Evolutionary conservation across 2,113 vertebrate species (phyloP).

Genomic region (Phylloscopus whistleri): DNA sequence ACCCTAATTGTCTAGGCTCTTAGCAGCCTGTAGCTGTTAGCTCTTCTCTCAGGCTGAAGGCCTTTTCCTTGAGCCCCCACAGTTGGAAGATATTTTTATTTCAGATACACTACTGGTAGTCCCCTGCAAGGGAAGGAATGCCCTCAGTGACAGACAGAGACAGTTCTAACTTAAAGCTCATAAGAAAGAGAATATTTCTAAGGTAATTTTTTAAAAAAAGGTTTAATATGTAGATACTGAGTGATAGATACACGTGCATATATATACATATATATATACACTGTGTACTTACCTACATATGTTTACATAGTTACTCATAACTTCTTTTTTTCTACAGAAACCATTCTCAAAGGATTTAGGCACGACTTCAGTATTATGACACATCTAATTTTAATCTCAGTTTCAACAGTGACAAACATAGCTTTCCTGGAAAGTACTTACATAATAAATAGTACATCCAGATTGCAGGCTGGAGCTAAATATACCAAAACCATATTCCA

Average conservation of each 20-base stretch:
- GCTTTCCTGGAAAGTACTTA: neutral
- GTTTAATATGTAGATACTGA: neutral
- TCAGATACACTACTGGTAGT: neutral
- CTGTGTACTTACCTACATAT: neutral
- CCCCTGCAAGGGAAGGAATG: neutral
- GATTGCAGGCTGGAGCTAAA: neutral
- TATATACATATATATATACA: neutral
- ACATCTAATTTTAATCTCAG: neutral
- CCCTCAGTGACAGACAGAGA: neutral
- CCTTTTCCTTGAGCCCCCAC: neutral
- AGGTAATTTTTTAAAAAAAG: rapidly evolving
- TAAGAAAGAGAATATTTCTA: neutral
- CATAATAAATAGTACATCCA: neutral
- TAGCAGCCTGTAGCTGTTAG: neutral
- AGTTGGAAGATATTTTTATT: neutral
- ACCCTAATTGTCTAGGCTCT: neutral
- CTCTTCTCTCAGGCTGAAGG: neutral
- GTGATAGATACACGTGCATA: too few species aligned
- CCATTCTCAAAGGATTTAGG: neutral
- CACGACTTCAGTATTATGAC: neutral
- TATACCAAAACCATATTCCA: neutral
- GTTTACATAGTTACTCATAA: neutral
- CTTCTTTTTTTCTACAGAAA: neutral
- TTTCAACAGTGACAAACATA: neutral
- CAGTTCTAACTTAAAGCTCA: neutral